Evolutionary conservation across 2,113 vertebrate species (phyloP).

Genomic region (Fukomys damarensis): DNA sequence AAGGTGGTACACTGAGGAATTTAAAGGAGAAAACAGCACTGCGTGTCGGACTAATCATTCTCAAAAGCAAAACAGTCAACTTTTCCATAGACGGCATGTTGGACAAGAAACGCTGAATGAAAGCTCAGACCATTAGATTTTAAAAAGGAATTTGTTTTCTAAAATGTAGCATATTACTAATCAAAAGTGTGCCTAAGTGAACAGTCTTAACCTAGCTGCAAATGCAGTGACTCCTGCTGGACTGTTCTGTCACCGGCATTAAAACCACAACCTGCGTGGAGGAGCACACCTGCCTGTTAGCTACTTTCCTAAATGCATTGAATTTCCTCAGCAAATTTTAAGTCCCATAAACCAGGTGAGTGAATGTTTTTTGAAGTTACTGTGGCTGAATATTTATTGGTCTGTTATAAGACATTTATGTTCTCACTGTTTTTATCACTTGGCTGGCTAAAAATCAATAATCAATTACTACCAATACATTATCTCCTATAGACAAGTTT

Average conservation of each 20-base stretch:
- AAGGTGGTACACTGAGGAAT: not conserved
- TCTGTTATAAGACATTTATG: not conserved
- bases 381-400: not conserved
- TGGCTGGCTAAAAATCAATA: not conserved
- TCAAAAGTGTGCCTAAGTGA: not conserved
- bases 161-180: not conserved
- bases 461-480: not conserved
- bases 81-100: not conserved
- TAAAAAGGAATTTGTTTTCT: conserved; percentile 20
- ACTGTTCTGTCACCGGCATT: not conserved
- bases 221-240: not conserved
- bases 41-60: not conserved
- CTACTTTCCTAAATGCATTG: not conserved
- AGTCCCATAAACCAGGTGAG: not conserved
- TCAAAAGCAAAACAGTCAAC: not conserved
- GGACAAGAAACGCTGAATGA: conserved; percentile 13
- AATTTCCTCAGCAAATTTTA: not conserved
- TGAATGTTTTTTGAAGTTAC: not conserved
- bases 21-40: not conserved
- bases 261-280: not conserved
- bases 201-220: conserved; percentile 11
- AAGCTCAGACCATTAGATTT: not conserved
- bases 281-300: not conserved
- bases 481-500: not conserved
- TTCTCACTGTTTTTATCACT: conserved; percentile 25